phyloP scores from a whole-genome alignment of 2,797 vertebrate genomes.

The Lindbergichthys nudifrons region DNA sequence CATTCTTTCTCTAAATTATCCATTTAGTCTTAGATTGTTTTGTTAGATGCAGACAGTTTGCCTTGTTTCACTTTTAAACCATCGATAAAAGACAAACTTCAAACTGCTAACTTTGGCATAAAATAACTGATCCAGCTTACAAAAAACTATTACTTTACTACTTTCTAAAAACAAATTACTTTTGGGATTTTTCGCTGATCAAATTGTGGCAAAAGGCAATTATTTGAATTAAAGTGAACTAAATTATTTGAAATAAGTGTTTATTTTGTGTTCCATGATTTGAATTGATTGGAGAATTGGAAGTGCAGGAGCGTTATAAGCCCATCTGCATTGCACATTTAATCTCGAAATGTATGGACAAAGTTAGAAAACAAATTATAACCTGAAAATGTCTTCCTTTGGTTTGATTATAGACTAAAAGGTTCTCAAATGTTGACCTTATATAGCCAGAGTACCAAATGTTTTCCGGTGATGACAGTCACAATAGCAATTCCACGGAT shows the following conservation, averaged over 20 bases:
- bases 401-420: neutral
- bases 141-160: too few species aligned
- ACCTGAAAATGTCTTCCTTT: neutral
- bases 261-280: neutral
- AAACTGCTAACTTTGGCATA: neutral
- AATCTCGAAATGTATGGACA: neutral
- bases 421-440: neutral
- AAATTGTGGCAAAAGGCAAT: neutral
- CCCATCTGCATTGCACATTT: neutral
- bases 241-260: neutral
- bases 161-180: neutral
- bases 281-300: neutral
- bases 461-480: neutral
- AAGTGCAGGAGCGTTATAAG: neutral
- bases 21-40: too few species aligned
- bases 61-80: neutral
- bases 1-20: too few species aligned
- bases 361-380: neutral
- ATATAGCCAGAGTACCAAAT: neutral
- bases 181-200: neutral
- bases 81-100: neutral
- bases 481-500: neutral
- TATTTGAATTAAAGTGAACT: too few species aligned
- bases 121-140: neutral
- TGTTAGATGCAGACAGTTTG: neutral